Evolutionary conservation across 92 coral and sea anemone genomes (phyloP), one percentile per base, ranked within the genome.

Genomic region (Blastomussa wellsi): DNA sequence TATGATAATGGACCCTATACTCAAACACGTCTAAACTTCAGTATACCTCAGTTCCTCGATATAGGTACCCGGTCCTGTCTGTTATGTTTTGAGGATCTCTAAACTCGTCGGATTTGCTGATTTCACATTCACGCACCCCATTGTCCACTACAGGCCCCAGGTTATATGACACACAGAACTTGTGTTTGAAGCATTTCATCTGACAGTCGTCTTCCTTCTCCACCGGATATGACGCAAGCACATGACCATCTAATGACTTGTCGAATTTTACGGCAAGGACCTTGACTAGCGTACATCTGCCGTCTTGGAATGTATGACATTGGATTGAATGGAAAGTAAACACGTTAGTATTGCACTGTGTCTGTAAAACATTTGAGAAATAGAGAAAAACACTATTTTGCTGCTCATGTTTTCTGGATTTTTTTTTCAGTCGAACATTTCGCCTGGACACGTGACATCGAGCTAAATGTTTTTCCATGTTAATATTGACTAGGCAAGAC

Each of bases 141-240:
- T 37, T 36, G 14, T 28, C 69, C 35, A 44, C 42, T 24, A 53
- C 49, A 24, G 86, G 86, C 20, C 86, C 86, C 42, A 83, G 72
- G 53, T 83, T 83, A 77, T 83, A 83, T 22, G 86, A 83, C 38
- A 83, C 86, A 72, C 86, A 83, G 41, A 36, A 33, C 47, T 72
- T 65, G 79, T 83, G 86, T 28, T n/a, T 37, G 26, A 83, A 33
- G 37, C 86, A 83, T 83, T 74, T 83, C 36, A 83, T n/a, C 66
- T 72, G 86, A 11, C 86, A 83, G 47, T 72, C 80, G 70, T 72
- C 86, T 51, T 83, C 86, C 35, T 72, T 83, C 32, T 29, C 80
- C 32, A 73, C 86, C 57, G 69, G 55, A 72, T 36, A 83, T 17
- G 70, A 72, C 22, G 68, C 67, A 26, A 83, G 35, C 86, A 83